Percentiles rank a stretch among this genome's conserved stretches.
Conservation (phyloP, 2,888 invertebrate species). For the Patella depressa region DNA sequence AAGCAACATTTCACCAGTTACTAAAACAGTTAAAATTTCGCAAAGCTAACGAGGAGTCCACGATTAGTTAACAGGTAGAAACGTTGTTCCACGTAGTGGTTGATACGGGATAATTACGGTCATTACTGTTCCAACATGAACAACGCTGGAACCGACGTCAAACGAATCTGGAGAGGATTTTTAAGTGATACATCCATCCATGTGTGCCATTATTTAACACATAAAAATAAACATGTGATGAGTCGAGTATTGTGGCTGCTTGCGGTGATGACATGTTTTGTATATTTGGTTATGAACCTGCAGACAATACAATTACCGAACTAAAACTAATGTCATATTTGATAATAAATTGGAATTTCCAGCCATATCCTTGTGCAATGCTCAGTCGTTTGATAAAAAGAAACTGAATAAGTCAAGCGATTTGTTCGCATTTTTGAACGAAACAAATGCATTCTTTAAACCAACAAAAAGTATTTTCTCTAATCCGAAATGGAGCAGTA, state of each 20-base stretch:
- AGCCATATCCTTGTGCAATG: not conserved
- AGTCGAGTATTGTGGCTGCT: not conserved
- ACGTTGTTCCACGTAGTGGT: no score
- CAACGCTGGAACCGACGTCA: no score
- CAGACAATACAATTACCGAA: not conserved
- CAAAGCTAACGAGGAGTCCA: no score
- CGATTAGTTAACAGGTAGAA: no score
- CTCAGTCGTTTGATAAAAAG: not conserved
- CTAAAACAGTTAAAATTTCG: no score
- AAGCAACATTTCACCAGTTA: no score
- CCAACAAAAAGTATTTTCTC: not conserved
- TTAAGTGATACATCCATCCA: not conserved
- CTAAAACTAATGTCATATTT: not conserved
- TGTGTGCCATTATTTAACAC: not conserved
- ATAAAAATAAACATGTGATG: not conserved
- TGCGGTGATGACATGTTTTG: not conserved
- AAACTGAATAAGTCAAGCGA: not conserved
- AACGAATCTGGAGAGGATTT: not conserved
- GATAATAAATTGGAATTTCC: not conserved
- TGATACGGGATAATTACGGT: no score
- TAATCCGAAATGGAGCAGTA: not conserved
- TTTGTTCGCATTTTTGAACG: not conserved
- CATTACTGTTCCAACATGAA: no score
- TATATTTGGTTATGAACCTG: not conserved
- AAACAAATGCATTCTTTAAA: not conserved